Base-by-base conservation (phyloP, 2,797 vertebrate species). In the Pterois miles region DNA sequence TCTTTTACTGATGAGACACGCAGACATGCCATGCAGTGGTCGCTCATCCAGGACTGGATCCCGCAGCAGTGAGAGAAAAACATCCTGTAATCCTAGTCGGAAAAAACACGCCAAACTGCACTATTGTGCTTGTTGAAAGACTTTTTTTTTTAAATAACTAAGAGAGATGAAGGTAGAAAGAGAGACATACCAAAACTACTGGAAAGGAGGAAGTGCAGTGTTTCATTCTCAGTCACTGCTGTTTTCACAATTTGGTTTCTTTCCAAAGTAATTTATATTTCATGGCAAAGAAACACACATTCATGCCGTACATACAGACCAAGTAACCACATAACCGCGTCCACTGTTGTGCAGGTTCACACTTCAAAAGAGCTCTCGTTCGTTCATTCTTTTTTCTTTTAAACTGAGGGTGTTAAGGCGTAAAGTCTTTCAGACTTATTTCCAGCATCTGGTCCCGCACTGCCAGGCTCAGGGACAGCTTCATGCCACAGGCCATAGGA, bases 1-100 rank as follows among this genome's bases (percentile, higher is more conserved):
- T 83, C 76, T 57, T 46, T 36, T 33, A 31, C 76, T 74, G 77
- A 90, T 62, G 74, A 81, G 76, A 74, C 88, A 63, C 22, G 2
- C 59, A 60, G 46, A 70, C 57, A 68, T 18, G 4, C 56, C 56
- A 46, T 65, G 25, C 52, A 48, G 25, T 4, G 8, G 10, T 16
- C 53, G 58, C 72, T 71, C 52, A 48, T 52, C 33, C 23, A 65
- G 16, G 68, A 72, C 43, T 20, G 43, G 66, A 74, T 36, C 70
- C 58, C 43, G 56, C 46, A 46, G 66, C 40, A 60, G 60, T 50
- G 23, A 58, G 36, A 77, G 60, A 34, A 73, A 80, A 84, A 67
- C 46, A 43, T 76, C 67, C 67, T 74, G 38, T 87, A 77, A 86
- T 86, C 74, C 59, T 33, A 52, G 58, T 18, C 5, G 58, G 20